Conservation (phyloP, 2,113 vertebrate genomes). For the Gorsachius goisagi region DNA sequence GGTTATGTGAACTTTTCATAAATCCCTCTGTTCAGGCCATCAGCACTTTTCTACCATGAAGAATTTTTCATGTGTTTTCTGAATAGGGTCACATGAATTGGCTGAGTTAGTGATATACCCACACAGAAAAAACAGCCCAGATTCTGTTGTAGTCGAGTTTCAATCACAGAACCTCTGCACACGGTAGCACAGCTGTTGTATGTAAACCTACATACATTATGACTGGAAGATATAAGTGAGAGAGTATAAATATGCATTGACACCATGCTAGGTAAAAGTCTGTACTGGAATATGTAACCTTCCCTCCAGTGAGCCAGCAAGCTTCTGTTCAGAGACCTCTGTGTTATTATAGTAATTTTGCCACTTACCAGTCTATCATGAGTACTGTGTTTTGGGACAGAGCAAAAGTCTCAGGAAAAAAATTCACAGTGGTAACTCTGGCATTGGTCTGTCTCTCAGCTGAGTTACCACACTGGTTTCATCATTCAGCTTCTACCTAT, state of each 20-base stretch:
- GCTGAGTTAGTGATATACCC: neutral
- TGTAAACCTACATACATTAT: neutral
- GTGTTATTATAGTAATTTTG: neutral
- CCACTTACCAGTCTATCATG: neutral
- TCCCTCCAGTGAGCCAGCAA: neutral
- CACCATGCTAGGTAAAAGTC: neutral
- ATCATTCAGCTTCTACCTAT: neutral
- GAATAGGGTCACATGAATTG: neutral
- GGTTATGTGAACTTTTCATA: neutral
- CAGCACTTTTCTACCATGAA: neutral
- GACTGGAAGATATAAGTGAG: neutral
- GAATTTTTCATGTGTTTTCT: neutral
- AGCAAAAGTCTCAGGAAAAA: neutral
- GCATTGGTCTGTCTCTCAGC: neutral
- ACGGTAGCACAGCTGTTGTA: neutral
- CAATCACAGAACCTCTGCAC: neutral
- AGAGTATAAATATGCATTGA: neutral
- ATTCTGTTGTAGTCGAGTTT: neutral
- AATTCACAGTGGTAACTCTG: neutral
- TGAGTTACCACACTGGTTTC: neutral
- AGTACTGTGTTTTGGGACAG: neutral
- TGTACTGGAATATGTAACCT: neutral
- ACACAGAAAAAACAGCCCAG: neutral
- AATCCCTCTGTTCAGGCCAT: neutral
- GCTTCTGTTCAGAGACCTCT: neutral